A percentile compares a stretch with the other conserved stretches of the same genome.
phyloP scores from a whole-genome alignment of 2,888 invertebrate genomes.

The Nebria salina region DNA sequence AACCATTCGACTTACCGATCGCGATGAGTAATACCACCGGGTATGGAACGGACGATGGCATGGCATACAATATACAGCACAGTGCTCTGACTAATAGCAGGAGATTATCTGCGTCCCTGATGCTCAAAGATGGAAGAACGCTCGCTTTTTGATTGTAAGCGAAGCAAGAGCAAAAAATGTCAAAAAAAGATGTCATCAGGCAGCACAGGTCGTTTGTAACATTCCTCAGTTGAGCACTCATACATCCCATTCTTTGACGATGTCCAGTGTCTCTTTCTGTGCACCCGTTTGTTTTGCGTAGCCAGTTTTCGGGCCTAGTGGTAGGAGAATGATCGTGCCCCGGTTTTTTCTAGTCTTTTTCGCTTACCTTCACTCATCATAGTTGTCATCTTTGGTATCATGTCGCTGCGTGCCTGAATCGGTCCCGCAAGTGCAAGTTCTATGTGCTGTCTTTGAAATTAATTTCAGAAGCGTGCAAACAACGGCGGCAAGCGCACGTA shows the following conservation, averaged over 20 bases:
- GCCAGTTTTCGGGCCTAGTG: neutral
- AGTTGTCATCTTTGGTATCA: neutral
- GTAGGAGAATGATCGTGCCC: neutral
- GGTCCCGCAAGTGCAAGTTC: constrained; percentile 19
- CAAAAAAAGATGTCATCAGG: constrained; percentile 54
- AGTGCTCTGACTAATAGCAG: constrained; percentile 29
- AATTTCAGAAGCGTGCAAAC: constrained; percentile 41
- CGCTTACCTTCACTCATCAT: neutral
- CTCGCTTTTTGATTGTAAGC: constrained; percentile 54
- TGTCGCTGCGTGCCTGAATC: constrained; percentile 4
- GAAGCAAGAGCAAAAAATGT: constrained; percentile 50
- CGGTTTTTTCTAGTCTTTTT: neutral
- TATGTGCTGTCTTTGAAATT: constrained; percentile 32
- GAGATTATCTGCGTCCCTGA: constrained; percentile 39
- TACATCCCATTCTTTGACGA: constrained; percentile 38
- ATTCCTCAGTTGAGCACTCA: constrained; percentile 46
- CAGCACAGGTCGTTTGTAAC: constrained; percentile 51
- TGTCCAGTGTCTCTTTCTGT: constrained; percentile 23
- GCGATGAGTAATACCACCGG: constrained; percentile 7
- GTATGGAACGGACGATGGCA: neutral
- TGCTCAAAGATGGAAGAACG: constrained; percentile 51
- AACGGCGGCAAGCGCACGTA: constrained; percentile 35
- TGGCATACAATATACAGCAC: neutral
- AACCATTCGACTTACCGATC: neutral
- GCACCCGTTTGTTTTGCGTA: neutral